These are phyloP conservation scores for Benthosema pterotum DNA, from an alignment of 2,797 vertebrate genomes.

Conservation along the genomic window DNA sequence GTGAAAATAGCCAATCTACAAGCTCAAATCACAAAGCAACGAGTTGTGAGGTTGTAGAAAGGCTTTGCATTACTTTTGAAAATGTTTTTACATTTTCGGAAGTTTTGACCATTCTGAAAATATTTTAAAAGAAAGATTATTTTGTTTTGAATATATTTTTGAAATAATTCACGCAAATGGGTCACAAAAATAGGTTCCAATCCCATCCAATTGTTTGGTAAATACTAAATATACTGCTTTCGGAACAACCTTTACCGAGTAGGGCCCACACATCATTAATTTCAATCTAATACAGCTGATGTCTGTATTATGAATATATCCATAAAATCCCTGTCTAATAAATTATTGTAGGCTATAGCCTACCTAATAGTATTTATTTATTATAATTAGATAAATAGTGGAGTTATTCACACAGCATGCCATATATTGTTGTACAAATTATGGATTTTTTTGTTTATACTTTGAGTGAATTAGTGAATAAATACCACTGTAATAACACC, in stretches of 20 bases:
- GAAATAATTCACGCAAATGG: too few relatives aligned
- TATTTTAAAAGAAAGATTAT: too few relatives aligned
- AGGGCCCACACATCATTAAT: slow-evolving; percentile 21
- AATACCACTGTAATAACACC: slow-evolving; percentile 33
- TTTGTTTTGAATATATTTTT: too few relatives aligned
- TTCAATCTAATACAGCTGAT: slow-evolving; percentile 36
- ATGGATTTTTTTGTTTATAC: slow-evolving; percentile 27
- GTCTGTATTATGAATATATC: slow-evolving; percentile 16
- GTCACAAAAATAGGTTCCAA: too few relatives aligned
- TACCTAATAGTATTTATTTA: slow-evolving; percentile 22
- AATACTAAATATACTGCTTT: slow-evolving; percentile 18
- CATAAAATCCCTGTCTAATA: slow-evolving; percentile 7
- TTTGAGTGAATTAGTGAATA: slow-evolving; percentile 50
- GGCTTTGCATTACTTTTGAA: too few relatives aligned
- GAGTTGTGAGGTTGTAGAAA: too few relatives aligned
- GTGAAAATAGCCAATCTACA: too few relatives aligned
- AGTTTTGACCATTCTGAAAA: too few relatives aligned
- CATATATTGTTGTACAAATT: slow-evolving; percentile 9
- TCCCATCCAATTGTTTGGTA: too few relatives aligned
- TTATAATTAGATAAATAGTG: slow-evolving; percentile 16
- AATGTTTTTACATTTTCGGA: too few relatives aligned
- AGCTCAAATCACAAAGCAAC: too few relatives aligned
- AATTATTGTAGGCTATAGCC: slow-evolving; percentile 15
- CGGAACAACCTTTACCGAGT: slow-evolving; percentile 39
- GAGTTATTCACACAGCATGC: slow-evolving; percentile 7